Evolutionary conservation across 1,140 invertebrate genomes (phyloP).

Genomic region (Neodiprion virginianus): DNA sequence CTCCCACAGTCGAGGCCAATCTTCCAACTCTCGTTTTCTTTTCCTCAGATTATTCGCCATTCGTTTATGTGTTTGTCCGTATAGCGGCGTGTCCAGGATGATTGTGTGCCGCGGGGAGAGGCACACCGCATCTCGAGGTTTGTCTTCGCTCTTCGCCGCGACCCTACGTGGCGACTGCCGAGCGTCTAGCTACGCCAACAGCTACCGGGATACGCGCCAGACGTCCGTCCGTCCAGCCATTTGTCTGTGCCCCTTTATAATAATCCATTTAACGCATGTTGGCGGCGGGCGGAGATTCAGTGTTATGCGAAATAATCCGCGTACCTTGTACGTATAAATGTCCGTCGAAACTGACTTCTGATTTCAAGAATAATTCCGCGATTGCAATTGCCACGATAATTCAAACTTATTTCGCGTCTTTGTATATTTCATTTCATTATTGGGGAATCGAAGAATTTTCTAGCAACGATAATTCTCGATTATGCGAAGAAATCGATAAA

Average conservation of each 20-base stretch:
- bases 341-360: too few species aligned
- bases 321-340: too few species aligned
- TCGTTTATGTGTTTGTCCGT: constrained; percentile 14
- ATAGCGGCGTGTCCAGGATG: constrained; percentile 45
- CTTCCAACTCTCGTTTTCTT: constrained; percentile 58
- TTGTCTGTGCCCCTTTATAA: constrained; percentile 46
- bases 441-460: too few species aligned
- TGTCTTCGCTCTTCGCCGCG: constrained; percentile 59
- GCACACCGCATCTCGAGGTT: constrained; percentile 51
- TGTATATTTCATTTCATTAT: too few species aligned
- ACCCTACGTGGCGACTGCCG: constrained; percentile 47
- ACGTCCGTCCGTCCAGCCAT: constrained; percentile 27
- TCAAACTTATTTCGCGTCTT: too few species aligned
- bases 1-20: constrained; percentile 50
- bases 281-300: neutral
- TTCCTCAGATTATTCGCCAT: constrained; percentile 40
- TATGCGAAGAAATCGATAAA: too few species aligned
- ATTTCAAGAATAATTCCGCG: too few species aligned
- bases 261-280: constrained; percentile 48
- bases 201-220: constrained; percentile 61
- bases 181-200: constrained; percentile 25
- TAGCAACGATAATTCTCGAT: too few species aligned
- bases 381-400: too few species aligned
- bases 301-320: too few species aligned
- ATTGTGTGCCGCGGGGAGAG: constrained; percentile 49